Evolutionary conservation across 2,113 vertebrate species (phyloP), one percentile per base, ranked within the genome.

Genomic region (Pagrus major): DNA sequence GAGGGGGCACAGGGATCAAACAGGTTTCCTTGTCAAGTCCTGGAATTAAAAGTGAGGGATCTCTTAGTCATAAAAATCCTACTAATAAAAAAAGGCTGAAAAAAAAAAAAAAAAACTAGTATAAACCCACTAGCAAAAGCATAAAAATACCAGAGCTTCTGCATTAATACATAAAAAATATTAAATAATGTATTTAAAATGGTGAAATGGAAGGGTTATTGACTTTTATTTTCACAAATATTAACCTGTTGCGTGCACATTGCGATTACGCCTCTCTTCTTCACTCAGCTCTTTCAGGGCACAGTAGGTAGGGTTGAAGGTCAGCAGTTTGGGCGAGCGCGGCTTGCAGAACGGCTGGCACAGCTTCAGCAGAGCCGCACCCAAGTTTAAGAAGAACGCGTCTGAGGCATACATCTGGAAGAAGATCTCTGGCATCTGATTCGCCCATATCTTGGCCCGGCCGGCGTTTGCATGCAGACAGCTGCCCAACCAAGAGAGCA

Each of bases 361-460:
- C n/a, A 99, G 94, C 93, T 95, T 97, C 44, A 99, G 94, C 33
- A 99, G 96, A 0, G 95, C 96, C 27, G 97, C 97, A 18, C 97
- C 98, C 91, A 99, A 87, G 89, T 98, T 99, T 72, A 99, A 93
- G 89, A 99, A 98, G 93, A 99, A 97, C 46, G 97, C 97, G 81
- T 99, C 98, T 0, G 98, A 98, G 61, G 98, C 96, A 0, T 97
- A 98, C 96, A 97, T 98, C 94, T 99, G 98, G 91, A 98, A 96
- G 94, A 98, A 99, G 88, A 99, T 96, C 93, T 99, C 98, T 0
- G 98, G 98, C 97, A 99, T 98, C 94, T 99, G 98, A 90, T 97
- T 99, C 67, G 98, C 97, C 98, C 98, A 99, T 29, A 99, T 99
- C 92, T 99, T 99, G 80, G 96, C 94, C 81, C 98, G 96, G 37